Percentiles rank a stretch among this genome's conserved stretches.
Conservation (phyloP, 2,113 vertebrate genomes). For the Columbina picui region DNA sequence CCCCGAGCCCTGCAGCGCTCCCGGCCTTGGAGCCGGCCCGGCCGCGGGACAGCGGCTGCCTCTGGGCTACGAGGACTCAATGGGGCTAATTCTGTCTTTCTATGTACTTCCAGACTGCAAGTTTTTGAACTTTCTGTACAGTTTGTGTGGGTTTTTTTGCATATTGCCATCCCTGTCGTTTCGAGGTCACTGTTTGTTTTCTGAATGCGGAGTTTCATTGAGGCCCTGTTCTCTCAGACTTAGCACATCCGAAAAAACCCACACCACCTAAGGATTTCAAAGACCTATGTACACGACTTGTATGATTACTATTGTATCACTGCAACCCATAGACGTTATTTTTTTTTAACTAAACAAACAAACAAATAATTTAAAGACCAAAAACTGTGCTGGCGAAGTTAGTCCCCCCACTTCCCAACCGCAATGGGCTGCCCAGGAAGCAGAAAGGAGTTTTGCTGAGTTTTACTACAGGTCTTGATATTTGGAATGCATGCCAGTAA, state of each 20-base stretch:
- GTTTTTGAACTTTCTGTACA: conserved; percentile 86
- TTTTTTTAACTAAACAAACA: conserved; percentile 67
- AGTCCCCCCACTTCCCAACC: conserved; percentile 20
- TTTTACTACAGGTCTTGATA: conserved; percentile 76
- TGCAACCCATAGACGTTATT: conserved; percentile 68
- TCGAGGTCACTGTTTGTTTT: conserved; percentile 74
- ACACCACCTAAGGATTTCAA: conserved; percentile 3
- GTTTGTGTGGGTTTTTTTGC: conserved; percentile 83
- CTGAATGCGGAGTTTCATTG: conserved; percentile 79
- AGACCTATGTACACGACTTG: conserved; percentile 55
- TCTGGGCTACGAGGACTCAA: conserved; percentile 42
- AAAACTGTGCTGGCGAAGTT: conserved; percentile 83
- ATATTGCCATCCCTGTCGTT: conserved; percentile 75
- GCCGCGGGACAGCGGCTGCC: conserved; percentile 41
- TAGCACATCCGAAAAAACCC: background rate
- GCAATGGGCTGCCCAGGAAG: conserved; percentile 60
- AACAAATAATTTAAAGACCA: conserved; percentile 80
- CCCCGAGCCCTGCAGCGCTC: conserved; percentile 55
- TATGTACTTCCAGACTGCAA: conserved; percentile 87
- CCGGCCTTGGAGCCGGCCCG: conserved; percentile 56
- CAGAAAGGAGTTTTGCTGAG: conserved; percentile 65
- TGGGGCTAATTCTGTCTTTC: conserved; percentile 81
- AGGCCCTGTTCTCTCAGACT: conserved; percentile 76
- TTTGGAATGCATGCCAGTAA: conserved; percentile 84
- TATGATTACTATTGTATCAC: conserved; percentile 62